phyloP scores from a whole-genome alignment of 1,140 invertebrate species.

The Sarcophaga bullata region DNA sequence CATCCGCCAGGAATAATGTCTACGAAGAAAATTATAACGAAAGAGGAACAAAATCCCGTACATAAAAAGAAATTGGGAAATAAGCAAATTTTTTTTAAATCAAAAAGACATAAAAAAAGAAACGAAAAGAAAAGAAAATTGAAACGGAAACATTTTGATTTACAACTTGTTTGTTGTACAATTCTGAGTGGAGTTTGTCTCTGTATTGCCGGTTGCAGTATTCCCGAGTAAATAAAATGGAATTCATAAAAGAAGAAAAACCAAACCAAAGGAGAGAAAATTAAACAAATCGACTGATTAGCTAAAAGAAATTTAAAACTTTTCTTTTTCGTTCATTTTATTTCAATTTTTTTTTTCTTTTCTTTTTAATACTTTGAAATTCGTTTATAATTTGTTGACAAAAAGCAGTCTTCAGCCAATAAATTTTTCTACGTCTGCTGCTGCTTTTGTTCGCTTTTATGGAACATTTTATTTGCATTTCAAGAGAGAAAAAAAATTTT shows the following conservation, averaged over 20 bases:
- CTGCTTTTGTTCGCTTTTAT: not conserved
- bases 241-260: not conserved
- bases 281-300: not conserved
- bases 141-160: constrained; percentile 24
- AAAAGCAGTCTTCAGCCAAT: constrained; percentile 4
- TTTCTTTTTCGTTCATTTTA: not conserved
- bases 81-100: constrained; percentile 20
- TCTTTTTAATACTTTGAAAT: not conserved
- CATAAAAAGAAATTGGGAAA: constrained; percentile 23
- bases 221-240: too few species aligned
- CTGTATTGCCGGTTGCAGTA: not conserved
- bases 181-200: constrained; percentile 4
- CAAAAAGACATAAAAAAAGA: not conserved
- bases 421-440: not conserved
- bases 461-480: not conserved
- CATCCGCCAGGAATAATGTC: not conserved
- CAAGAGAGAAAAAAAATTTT: too few species aligned
- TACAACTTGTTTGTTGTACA: constrained; percentile 26
- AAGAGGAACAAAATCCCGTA: not conserved
- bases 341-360: too few species aligned
- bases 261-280: not conserved
- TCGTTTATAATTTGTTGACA: constrained; percentile 22
- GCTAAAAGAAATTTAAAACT: constrained; percentile 20
- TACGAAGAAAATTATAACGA: not conserved
- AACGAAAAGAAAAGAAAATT: not conserved